Percentiles rank a stretch among this genome's conserved stretches.
Conservation (phyloP, 2,797 vertebrate species). For the Catamblyrhynchus diadema region DNA sequence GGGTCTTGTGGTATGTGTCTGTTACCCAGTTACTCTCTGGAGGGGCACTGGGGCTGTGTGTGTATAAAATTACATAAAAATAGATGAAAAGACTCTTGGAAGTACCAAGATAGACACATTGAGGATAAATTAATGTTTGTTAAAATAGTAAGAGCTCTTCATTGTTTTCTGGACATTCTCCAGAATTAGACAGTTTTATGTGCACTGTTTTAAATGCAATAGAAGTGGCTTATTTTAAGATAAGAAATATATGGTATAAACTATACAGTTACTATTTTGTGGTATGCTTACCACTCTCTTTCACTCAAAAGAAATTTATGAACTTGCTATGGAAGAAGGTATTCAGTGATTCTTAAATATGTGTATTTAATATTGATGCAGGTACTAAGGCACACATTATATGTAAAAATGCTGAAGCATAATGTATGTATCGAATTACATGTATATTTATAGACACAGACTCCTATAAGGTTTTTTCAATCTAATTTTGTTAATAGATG, state of each 20-base stretch:
- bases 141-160: not conserved
- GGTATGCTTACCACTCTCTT: not conserved
- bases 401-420: not conserved
- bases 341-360: not conserved
- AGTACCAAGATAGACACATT: not conserved
- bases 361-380: not conserved
- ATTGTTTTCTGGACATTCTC: not conserved
- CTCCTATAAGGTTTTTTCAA: not conserved
- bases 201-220: not conserved
- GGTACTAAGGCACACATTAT: not conserved
- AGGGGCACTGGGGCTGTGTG: fast-evolving
- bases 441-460: not conserved
- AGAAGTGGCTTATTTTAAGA: not conserved
- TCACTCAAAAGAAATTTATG: not conserved
- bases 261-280: not conserved
- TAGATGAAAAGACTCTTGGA: not conserved
- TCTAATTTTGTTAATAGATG: not conserved
- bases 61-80: not conserved
- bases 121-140: not conserved
- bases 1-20: not conserved
- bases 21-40: not conserved
- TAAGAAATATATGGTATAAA: not conserved
- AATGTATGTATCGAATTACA: not conserved
- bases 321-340: not conserved
- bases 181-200: not conserved